A percentile compares a stretch with the other conserved stretches of the same genome.
Evolutionary conservation across 2,888 invertebrate genomes (phyloP).

Genomic region (Ochlodes sylvanus): DNA sequence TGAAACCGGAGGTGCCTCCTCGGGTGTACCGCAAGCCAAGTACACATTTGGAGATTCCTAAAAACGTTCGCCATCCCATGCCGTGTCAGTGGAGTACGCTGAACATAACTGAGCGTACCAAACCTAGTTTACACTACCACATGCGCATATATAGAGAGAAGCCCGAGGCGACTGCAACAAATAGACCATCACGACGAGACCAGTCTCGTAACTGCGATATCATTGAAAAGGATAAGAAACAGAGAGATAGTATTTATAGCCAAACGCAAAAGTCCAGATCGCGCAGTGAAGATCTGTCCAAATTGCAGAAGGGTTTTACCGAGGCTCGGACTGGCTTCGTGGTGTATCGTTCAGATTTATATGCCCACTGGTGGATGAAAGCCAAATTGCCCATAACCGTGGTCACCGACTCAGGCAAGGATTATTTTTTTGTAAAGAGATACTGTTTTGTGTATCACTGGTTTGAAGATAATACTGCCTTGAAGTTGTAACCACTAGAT

Average conservation of each 20-base stretch:
- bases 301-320: slow-evolving; percentile 72
- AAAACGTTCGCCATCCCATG: slow-evolving; percentile 73
- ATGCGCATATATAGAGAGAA: slow-evolving; percentile 80
- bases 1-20: slow-evolving; percentile 78
- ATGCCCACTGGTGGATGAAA: slow-evolving; percentile 97
- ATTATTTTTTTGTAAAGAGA: slow-evolving; percentile 84
- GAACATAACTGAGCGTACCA: slow-evolving; percentile 76
- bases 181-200: slow-evolving; percentile 65
- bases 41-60: slow-evolving; percentile 75
- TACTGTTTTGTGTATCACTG: slow-evolving; percentile 83
- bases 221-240: slow-evolving; percentile 59
- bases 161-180: slow-evolving; percentile 52
- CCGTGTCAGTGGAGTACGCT: slow-evolving; percentile 80
- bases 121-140: slow-evolving; percentile 81
- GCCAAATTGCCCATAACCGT: slow-evolving; percentile 90
- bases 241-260: slow-evolving; percentile 49
- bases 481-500: slow-evolving; percentile 82
- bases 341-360: slow-evolving; percentile 92
- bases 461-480: slow-evolving; percentile 82
- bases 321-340: slow-evolving; percentile 76
- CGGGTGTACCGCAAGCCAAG: slow-evolving; percentile 77
- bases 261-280: slow-evolving; percentile 69
- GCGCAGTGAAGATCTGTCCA: slow-evolving; percentile 78
- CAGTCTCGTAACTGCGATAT: slow-evolving; percentile 68
- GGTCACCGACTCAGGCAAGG: slow-evolving; percentile 86